Percentiles rank a stretch among this genome's conserved stretches.
These are phyloP conservation scores for Menura novaehollandiae DNA, from an alignment of 2,113 vertebrate species.

Conservation along the genomic window DNA sequence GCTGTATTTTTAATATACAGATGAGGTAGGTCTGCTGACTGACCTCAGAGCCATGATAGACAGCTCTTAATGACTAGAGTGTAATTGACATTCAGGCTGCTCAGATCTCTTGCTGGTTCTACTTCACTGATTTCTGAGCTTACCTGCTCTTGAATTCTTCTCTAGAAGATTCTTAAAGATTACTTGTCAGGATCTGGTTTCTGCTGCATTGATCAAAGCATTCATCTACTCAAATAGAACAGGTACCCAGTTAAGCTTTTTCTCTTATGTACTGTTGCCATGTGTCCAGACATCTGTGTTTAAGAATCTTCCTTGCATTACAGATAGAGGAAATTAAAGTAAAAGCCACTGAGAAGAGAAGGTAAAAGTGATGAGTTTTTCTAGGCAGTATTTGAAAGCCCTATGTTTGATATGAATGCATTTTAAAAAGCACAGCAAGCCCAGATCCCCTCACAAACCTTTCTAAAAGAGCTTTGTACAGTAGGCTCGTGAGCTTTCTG, in stretches of 20 bases:
- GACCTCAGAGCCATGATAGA: not conserved
- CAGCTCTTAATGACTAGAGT: not conserved
- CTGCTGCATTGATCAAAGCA: not conserved
- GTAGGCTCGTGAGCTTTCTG: not conserved
- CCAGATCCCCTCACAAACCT: not conserved
- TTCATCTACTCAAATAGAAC: not conserved
- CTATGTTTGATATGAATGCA: not conserved
- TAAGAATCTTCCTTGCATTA: not conserved
- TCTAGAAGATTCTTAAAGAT: not conserved
- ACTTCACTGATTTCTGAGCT: not conserved
- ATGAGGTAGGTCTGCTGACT: not conserved
- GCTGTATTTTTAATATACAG: not conserved
- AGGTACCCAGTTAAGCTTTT: not conserved
- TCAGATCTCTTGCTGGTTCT: not conserved
- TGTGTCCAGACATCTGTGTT: not conserved
- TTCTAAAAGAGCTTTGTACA: not conserved
- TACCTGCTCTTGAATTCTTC: not conserved
- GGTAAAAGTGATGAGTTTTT: not conserved
- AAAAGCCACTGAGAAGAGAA: not conserved
- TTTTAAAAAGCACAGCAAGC: not conserved
- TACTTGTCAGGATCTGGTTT: not conserved
- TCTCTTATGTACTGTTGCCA: not conserved
- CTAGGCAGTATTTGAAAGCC: not conserved
- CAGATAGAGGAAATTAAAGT: not conserved
- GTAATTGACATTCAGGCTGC: not conserved